Conservation (phyloP, 2,113 vertebrate genomes). For the Coptodon bakossiorum region DNA sequence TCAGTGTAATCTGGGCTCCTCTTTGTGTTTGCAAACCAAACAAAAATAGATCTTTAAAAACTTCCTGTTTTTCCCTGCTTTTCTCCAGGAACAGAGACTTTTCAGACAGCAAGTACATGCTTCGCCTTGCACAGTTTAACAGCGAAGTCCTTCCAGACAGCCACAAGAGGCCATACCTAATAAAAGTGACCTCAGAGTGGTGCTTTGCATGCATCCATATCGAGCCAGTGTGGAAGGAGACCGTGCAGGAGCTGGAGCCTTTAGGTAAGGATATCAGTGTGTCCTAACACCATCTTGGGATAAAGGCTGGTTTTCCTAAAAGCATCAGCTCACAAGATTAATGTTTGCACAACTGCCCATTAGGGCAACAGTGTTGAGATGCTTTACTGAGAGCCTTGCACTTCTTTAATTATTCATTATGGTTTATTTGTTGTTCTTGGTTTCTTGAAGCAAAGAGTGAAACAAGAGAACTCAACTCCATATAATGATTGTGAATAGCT, state of each 20-base stretch:
- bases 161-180: slow-evolving; percentile 89
- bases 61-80: neutral
- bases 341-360: neutral
- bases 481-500: neutral
- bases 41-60: neutral
- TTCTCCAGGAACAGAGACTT: slow-evolving; percentile 79
- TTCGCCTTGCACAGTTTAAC: slow-evolving; percentile 86
- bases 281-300: neutral
- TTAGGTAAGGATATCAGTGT: slow-evolving; percentile 70
- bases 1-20: neutral
- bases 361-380: neutral
- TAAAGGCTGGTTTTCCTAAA: neutral
- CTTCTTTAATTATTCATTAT: slow-evolving; percentile 1
- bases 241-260: slow-evolving; percentile 81
- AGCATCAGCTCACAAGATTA: neutral
- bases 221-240: slow-evolving; percentile 92
- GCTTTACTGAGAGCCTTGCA: neutral
- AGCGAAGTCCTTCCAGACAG: slow-evolving; percentile 87
- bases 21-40: neutral
- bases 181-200: slow-evolving; percentile 94
- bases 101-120: slow-evolving; percentile 83
- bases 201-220: slow-evolving; percentile 94
- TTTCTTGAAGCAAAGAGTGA: neutral
- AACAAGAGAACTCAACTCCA: neutral
- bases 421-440: neutral